Evolutionary conservation across 2,888 invertebrate genomes (phyloP), one percentile per base, ranked within the genome.

Genomic region (Apamea anceps): DNA sequence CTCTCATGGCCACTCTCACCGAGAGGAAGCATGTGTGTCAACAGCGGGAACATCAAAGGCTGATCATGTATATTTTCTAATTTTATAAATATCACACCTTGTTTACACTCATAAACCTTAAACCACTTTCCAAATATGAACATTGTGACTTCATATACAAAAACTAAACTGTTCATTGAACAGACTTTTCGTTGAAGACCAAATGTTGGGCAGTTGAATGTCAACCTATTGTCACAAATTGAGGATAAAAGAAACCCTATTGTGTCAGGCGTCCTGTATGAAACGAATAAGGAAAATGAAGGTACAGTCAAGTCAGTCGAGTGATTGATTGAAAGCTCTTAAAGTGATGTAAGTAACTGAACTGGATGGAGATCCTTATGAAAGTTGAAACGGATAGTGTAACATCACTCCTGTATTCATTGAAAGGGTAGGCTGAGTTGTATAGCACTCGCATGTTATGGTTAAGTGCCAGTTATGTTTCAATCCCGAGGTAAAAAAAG

Each of bases 171-270:
- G 12, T 32, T n/a, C 1, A 57, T 42, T 54, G 42, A 54, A 13
- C 2, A 15, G 42, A 32, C 15, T 48, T 54, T 54, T 75, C 75
- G 75, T 63, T 51, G 25, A 10, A 62, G 32, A 51, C 72, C n/a
- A 18, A 62, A 62, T 18, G 8, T 62, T n/a, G 32, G 42, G 54
- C 32, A 62, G 32, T 62, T 48, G 48, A 42, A 28, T n/a, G 37
- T 71, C 18, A 28, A 37, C 45, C 62, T 57, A 28, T 57, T 54
- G 62, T 54, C 60, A 81, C 62, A 80, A 80, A 68, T 68, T 75
- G 80, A 80, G 67, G 67, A 80, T 81, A 74, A 67, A 60, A 54
- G 66, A 37, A 63, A 81, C 67, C 18, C 28, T 48, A 54, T 81
- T 81, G 81, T 54, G 67, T 63, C 62, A 57, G 28, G 45, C 54